phyloP scores from a whole-genome alignment of 2,797 vertebrate genomes.

The Argentina silus region DNA sequence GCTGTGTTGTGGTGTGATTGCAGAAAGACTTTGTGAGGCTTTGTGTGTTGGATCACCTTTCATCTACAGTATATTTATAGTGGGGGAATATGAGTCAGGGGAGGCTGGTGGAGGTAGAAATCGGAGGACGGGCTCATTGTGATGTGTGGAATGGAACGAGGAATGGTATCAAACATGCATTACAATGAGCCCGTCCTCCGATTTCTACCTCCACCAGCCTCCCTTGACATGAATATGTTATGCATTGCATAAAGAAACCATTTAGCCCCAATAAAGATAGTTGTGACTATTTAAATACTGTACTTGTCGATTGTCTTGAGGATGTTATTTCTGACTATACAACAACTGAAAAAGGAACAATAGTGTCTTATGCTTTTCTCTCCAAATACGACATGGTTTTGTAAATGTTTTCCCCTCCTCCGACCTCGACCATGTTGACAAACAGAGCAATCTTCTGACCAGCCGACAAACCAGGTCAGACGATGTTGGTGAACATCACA shows the following conservation, averaged over 20 bases:
- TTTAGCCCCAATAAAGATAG: not conserved
- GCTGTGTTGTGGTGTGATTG: not conserved
- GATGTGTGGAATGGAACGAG: no score
- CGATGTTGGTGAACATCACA: slow-evolving; percentile 1
- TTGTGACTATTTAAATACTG: not conserved
- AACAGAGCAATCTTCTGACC: slow-evolving; percentile 12
- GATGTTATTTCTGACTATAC: not conserved
- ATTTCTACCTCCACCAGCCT: no score
- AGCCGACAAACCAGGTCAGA: slow-evolving; percentile 25
- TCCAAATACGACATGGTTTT: not conserved
- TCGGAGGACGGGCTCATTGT: no score
- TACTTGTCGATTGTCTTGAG: slow-evolving; percentile 17
- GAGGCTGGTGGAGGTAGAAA: no score
- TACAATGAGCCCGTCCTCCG: no score
- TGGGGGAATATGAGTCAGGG: not conserved
- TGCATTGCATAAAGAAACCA: not conserved
- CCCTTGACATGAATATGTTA: not conserved
- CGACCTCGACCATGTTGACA: not conserved
- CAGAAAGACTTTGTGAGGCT: not conserved
- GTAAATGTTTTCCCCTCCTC: slow-evolving; percentile 55
- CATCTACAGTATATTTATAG: not conserved
- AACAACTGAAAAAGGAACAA: not conserved
- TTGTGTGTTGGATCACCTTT: not conserved
- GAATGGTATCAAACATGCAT: no score
- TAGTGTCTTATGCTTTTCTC: slow-evolving; percentile 16